A percentile compares a stretch with the other conserved stretches of the same genome.
phyloP scores from a whole-genome alignment of 2,113 vertebrate species.

The Thryonomys swinderianus region DNA sequence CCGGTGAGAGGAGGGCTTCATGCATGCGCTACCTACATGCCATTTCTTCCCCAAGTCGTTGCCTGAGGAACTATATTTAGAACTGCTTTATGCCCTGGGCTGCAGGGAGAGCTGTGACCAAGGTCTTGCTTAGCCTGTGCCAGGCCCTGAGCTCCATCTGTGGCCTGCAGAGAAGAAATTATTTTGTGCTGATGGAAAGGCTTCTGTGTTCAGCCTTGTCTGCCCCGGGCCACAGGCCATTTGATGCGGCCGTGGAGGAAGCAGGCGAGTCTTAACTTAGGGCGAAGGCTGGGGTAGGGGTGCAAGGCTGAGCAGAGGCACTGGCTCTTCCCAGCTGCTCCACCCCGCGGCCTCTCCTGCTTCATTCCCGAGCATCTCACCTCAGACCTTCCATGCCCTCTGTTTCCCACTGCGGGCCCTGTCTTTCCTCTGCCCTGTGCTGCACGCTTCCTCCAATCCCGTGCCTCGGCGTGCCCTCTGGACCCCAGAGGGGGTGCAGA shows the following conservation, averaged over 20 bases:
- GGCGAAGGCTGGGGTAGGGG: background rate
- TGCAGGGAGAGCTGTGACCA: background rate
- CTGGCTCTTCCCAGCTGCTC: background rate
- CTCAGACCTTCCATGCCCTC: background rate
- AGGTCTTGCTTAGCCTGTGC: background rate
- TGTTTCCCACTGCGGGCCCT: background rate
- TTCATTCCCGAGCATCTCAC: background rate
- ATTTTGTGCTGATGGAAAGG: background rate
- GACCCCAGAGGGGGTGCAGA: background rate
- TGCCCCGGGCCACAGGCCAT: background rate
- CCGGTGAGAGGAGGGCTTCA: background rate
- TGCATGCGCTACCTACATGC: background rate
- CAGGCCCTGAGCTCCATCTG: background rate
- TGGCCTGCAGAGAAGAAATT: background rate
- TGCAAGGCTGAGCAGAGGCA: background rate
- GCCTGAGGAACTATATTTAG: background rate
- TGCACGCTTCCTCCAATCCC: too few species aligned
- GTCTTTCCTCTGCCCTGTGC: background rate
- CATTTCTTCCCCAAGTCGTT: background rate
- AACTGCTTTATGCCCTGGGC: background rate
- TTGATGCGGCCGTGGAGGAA: background rate
- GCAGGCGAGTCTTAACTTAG: background rate
- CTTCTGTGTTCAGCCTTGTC: background rate
- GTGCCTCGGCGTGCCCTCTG: too few species aligned
- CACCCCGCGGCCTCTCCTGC: background rate